Evolutionary conservation across 2,888 invertebrate species (phyloP).

Genomic region (Helleia helle): DNA sequence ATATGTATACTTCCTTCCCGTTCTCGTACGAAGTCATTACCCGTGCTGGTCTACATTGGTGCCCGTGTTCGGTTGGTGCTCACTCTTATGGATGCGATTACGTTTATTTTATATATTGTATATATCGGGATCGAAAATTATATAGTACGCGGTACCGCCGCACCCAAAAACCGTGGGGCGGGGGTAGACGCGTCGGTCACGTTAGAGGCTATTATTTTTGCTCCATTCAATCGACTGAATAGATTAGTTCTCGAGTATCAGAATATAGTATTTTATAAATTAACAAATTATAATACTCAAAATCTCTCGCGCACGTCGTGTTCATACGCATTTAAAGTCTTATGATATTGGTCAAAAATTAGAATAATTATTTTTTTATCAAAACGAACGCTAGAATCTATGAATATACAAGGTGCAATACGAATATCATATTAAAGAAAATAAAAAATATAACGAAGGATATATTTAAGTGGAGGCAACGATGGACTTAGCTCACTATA

Average conservation of each 20-base stretch:
- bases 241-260: conserved; percentile 66
- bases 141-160: not conserved
- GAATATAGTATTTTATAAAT: conserved; percentile 44
- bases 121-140: not conserved
- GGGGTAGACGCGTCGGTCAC: conserved; percentile 27
- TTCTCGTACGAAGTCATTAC: not conserved
- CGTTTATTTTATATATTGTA: not conserved
- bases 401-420: conserved; percentile 44
- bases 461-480: conserved; percentile 34
- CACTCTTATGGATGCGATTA: not conserved
- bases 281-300: conserved; percentile 44
- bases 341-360: conserved; percentile 5
- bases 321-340: conserved; percentile 25
- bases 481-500: conserved; percentile 63
- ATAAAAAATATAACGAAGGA: conserved; percentile 17
- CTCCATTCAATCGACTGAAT: conserved; percentile 70
- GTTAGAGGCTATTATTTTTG: conserved; percentile 69
- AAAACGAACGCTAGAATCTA: conserved; percentile 2
- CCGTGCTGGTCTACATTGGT: conserved; percentile 5
- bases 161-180: conserved; percentile 11
- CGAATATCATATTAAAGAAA: not conserved
- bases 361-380: conserved; percentile 6
- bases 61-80: no score
- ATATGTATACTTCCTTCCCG: no score
- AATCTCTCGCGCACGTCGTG: conserved; percentile 37